phyloP scores from a whole-genome alignment of 2,797 vertebrate genomes.

The Stomatorhinus walkeri region DNA sequence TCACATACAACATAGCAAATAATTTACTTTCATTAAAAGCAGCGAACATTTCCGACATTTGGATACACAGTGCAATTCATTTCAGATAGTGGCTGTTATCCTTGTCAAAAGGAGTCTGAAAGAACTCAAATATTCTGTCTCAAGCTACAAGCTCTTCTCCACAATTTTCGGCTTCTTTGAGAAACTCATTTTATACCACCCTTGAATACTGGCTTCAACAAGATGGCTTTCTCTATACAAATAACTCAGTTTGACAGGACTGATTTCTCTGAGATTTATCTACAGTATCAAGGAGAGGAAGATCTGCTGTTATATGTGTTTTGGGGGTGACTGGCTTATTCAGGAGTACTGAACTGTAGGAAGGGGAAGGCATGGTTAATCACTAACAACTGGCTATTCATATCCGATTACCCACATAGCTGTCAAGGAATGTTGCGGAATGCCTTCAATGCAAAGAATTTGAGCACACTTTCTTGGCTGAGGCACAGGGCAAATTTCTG shows the following conservation, averaged over 20 bases:
- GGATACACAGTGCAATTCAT: constrained; percentile 16
- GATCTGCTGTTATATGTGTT: background rate
- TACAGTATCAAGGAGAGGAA: background rate
- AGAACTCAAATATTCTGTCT: background rate
- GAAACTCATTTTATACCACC: constrained; percentile 12
- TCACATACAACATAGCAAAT: background rate
- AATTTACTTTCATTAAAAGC: background rate
- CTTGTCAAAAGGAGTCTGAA: background rate
- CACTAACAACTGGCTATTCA: background rate
- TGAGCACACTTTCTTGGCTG: background rate
- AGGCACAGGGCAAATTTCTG: background rate
- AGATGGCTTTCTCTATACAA: background rate
- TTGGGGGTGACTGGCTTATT: background rate
- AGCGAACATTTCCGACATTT: background rate
- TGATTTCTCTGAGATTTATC: background rate
- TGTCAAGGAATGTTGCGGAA: background rate
- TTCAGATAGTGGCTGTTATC: constrained; percentile 10
- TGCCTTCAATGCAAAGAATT: background rate
- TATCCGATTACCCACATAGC: background rate
- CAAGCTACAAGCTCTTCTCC: background rate
- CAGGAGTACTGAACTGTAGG: background rate
- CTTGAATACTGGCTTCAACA: background rate
- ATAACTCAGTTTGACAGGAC: background rate
- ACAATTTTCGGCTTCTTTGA: background rate
- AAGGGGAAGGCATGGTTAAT: background rate